Conservation (phyloP, 2,113 vertebrate species). For the Entomyzon cyanotis region DNA sequence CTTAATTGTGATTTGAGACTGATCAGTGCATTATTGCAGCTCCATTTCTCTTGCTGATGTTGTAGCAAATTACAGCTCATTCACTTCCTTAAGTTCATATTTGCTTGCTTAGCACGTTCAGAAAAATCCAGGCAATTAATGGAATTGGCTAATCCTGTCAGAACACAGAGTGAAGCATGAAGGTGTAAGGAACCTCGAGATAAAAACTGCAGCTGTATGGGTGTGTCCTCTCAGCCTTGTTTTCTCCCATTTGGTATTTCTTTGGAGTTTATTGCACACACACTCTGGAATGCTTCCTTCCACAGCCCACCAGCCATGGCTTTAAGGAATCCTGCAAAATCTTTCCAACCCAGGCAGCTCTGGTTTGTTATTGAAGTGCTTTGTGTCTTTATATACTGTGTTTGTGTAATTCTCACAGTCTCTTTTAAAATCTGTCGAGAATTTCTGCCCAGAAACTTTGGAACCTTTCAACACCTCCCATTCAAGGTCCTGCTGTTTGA, state of each 20-base stretch:
- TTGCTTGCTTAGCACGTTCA: neutral
- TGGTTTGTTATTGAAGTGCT: neutral
- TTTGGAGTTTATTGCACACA: neutral
- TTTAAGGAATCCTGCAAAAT: neutral
- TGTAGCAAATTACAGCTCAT: conserved; percentile 18
- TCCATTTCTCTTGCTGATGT: conserved; percentile 27
- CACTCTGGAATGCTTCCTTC: neutral
- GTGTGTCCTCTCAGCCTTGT: fast-evolving
- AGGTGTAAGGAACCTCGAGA: neutral
- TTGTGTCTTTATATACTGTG: neutral
- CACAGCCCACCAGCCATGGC: neutral
- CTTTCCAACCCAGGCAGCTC: neutral
- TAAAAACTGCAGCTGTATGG: neutral
- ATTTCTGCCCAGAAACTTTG: neutral
- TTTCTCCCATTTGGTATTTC: neutral
- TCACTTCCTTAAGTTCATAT: neutral
- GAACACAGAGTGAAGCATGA: neutral
- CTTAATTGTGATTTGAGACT: conserved; percentile 33
- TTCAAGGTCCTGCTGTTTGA: neutral
- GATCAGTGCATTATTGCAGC: conserved; percentile 39
- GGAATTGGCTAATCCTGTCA: neutral
- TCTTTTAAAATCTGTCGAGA: neutral
- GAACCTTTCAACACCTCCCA: neutral
- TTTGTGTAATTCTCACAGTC: neutral
- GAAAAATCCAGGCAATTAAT: neutral